Base-by-base conservation (phyloP, 2,113 vertebrate genomes). In the Brachionichthys hirsutus region DNA sequence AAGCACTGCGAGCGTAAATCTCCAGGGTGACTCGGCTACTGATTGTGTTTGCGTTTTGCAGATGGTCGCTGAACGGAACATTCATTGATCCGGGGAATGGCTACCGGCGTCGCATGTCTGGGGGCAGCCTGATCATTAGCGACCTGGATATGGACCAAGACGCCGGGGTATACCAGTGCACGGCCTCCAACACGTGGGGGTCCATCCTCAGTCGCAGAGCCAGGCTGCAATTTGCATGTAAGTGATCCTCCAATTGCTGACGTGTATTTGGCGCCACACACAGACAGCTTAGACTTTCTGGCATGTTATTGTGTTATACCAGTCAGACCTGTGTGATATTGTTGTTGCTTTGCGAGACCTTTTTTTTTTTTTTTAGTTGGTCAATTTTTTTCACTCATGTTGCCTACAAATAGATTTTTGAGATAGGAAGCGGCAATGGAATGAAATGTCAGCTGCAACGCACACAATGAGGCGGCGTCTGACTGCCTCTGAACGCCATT, bases 61-160 rank as follows among this genome's bases (percentile, higher is more conserved):
- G 94, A 85, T 94, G 94, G 94, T 92, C 91, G 72, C 91, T 94
- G 85, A 94, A 94, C 74, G 94, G 92, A 81, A 94, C 92, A 47
- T 75, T 90, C 73, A 90, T 94, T 77, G 90, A 93, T 88, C 90
- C 86, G 56, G 87, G 70, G 68, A 82, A 85, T 81, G 89, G 92
- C 79, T 89, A 91, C 83, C 90, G 88, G 79, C 92, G 91, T 86
- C 90, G 81, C 73, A 71, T 93, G 89, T 91, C 82, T 67, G 88
- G 89, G 75, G 93, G 92, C 70, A 92, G 88, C 85, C 92, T 94
- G 65, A 89, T 94, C 84, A 89, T 94, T 80, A 85, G 82, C 61
- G 82, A 86, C 58, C 90, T 92, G 82, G 91, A 90, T 81, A 87
- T 91, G 80, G 88, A 91, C 62, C 87, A 92, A 87, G 93, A 94